Percentiles rank a stretch among this genome's conserved stretches.
Conservation (phyloP, 1,140 invertebrate species). For the Diploscapter pachys region DNA sequence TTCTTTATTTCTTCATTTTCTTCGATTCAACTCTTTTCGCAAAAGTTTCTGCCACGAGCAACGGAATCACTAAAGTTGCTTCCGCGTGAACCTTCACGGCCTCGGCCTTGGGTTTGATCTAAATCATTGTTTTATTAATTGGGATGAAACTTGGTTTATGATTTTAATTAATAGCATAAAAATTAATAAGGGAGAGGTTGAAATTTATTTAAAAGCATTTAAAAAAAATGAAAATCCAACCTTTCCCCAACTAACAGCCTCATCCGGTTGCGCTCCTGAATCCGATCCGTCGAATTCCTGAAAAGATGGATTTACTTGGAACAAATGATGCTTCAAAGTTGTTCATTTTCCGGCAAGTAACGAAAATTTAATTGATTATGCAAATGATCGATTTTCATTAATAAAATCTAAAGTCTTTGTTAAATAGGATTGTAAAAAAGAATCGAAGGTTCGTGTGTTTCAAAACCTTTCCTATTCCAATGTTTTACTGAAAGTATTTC, state of each 20-base stretch:
- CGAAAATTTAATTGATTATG: too few species aligned
- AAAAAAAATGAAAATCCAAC: conserved; percentile 66
- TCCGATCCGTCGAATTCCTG: conserved; percentile 96
- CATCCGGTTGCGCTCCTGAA: conserved; percentile 92
- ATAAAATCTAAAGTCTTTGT: too few species aligned
- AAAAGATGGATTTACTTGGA: conserved; percentile 5
- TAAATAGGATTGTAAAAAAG: neutral
- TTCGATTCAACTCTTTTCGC: conserved; percentile 13
- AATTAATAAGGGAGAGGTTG: too few species aligned
- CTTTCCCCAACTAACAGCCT: conserved; percentile 98
- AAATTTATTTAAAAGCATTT: neutral
- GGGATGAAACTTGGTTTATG: too few species aligned
- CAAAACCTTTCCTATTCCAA: too few species aligned
- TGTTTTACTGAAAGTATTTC: too few species aligned
- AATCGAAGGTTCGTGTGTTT: too few species aligned
- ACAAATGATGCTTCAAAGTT: neutral
- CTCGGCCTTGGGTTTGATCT: conserved; percentile 21
- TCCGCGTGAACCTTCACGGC: conserved; percentile 92
- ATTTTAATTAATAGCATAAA: too few species aligned
- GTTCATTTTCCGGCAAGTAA: too few species aligned
- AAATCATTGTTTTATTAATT: neutral
- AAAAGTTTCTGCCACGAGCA: conserved; percentile 92
- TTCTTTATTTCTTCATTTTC: too few species aligned
- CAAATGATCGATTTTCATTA: too few species aligned
- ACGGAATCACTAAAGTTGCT: conserved; percentile 87